Evolutionary conservation across 2,888 invertebrate species (phyloP).

Genomic region (Protonemura montana): DNA sequence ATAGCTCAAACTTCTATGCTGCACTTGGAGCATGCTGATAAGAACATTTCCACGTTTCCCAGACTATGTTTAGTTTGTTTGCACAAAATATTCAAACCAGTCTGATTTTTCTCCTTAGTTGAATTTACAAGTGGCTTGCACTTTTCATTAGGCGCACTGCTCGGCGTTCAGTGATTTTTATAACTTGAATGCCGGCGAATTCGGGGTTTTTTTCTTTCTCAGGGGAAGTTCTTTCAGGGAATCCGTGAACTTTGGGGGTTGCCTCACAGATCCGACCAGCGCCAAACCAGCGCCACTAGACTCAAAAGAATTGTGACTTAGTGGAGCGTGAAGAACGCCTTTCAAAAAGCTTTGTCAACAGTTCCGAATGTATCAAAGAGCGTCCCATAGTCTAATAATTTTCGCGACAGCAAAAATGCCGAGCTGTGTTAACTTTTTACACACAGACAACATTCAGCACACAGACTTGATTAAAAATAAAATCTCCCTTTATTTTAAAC

Average conservation of each 20-base stretch:
- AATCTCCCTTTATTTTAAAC: background rate
- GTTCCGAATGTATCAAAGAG: background rate
- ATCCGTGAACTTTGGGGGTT: background rate
- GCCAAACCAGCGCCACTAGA: background rate
- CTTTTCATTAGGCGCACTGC: background rate
- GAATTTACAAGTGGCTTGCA: background rate
- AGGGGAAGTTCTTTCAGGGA: background rate
- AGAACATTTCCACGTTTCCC: too few species aligned
- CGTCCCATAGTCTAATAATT: background rate
- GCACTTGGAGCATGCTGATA: background rate
- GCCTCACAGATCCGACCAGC: background rate
- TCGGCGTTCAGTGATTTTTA: background rate
- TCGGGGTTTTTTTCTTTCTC: background rate
- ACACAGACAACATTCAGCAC: background rate
- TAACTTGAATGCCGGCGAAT: background rate
- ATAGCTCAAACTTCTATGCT: background rate
- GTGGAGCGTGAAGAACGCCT: background rate
- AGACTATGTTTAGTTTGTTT: background rate
- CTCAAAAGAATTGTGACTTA: background rate
- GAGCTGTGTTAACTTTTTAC: background rate
- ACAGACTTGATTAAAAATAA: background rate
- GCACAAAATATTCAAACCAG: background rate
- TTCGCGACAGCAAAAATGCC: background rate
- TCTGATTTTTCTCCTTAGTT: background rate
- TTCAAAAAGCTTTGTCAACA: conserved; percentile 18